These are phyloP conservation scores for Fratercula arctica DNA, from an alignment of 2,797 vertebrate genomes.

Conservation along the genomic window DNA sequence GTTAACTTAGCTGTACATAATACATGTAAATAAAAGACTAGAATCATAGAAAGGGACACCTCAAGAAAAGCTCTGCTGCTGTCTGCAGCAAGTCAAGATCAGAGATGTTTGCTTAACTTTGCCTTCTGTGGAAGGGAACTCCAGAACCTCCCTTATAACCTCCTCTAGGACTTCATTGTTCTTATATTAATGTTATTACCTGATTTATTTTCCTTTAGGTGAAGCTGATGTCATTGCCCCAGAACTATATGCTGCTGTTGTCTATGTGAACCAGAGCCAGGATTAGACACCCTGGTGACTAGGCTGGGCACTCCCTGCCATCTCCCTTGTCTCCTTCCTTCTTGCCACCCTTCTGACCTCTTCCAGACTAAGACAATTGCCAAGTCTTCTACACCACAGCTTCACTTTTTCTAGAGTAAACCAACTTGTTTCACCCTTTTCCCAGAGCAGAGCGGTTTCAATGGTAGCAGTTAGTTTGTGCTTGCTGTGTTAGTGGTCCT, in stretches of 20 bases:
- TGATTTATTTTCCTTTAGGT: not conserved
- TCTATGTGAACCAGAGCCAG: not conserved
- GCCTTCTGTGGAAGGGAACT: not conserved
- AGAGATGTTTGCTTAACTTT: not conserved
- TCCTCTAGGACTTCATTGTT: not conserved
- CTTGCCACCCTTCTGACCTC: not conserved
- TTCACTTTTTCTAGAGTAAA: not conserved
- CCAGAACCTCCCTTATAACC: not conserved
- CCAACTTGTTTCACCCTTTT: not conserved
- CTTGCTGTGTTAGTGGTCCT: not conserved
- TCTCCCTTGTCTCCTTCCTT: not conserved
- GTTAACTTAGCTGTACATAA: not conserved
- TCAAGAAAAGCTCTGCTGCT: not conserved
- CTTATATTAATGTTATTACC: not conserved
- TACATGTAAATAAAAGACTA: not conserved
- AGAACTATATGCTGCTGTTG: not conserved
- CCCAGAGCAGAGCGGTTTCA: not conserved
- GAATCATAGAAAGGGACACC: not conserved
- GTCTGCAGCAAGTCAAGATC: not conserved
- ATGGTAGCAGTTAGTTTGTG: not conserved
- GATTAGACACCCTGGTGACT: too few relatives aligned
- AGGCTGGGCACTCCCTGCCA: not conserved
- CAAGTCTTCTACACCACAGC: not conserved
- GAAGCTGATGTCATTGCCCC: not conserved
- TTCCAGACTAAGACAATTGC: not conserved